Percentiles rank a stretch among this genome's conserved stretches.
These are phyloP conservation scores for Proterorhinus semilunaris DNA, from an alignment of 2,113 vertebrate genomes.

Conservation along the genomic window DNA sequence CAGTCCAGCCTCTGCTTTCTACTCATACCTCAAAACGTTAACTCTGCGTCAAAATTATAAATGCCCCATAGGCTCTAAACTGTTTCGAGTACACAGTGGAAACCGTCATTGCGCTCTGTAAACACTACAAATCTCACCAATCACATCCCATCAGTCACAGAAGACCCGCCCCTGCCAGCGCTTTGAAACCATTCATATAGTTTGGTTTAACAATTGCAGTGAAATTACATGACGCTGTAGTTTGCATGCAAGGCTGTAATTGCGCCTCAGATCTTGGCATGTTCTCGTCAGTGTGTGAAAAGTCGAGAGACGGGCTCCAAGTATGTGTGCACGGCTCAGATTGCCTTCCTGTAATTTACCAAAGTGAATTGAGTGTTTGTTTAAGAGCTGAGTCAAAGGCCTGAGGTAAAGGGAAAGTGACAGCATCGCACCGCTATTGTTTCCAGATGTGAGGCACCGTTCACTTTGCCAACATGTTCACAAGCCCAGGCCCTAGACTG, in stretches of 20 bases:
- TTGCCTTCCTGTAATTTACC: slow-evolving; percentile 74
- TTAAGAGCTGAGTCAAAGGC: slow-evolving; percentile 66
- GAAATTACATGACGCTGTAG: slow-evolving; percentile 36
- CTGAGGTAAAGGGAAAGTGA: slow-evolving; percentile 71
- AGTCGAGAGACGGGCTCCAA: slow-evolving; percentile 32
- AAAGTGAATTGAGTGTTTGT: slow-evolving; percentile 73
- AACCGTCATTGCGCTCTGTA: slow-evolving; percentile 48
- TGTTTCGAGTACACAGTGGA: slow-evolving; percentile 39
- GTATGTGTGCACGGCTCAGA: slow-evolving; percentile 53
- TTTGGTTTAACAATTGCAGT: slow-evolving; percentile 44
- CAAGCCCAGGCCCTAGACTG: slow-evolving; percentile 11
- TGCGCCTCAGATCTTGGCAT: slow-evolving; percentile 28
- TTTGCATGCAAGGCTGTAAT: slow-evolving; percentile 30
- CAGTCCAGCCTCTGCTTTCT: neutral
- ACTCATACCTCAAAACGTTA: neutral
- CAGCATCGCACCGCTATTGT: slow-evolving; percentile 69
- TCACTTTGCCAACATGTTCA: slow-evolving; percentile 25
- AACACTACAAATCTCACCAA: slow-evolving; percentile 30
- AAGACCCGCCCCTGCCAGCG: slow-evolving; percentile 5
- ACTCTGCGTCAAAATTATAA: slow-evolving; percentile 23
- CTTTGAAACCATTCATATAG: slow-evolving; percentile 24
- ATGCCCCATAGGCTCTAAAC: slow-evolving; percentile 37
- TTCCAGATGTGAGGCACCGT: slow-evolving; percentile 67
- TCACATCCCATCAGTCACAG: slow-evolving; percentile 38
- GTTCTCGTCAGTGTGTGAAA: slow-evolving; percentile 7